These are phyloP conservation scores for Camponotus pennsylvanicus DNA, from an alignment of 1,140 invertebrate genomes.

Conservation along the genomic window DNA sequence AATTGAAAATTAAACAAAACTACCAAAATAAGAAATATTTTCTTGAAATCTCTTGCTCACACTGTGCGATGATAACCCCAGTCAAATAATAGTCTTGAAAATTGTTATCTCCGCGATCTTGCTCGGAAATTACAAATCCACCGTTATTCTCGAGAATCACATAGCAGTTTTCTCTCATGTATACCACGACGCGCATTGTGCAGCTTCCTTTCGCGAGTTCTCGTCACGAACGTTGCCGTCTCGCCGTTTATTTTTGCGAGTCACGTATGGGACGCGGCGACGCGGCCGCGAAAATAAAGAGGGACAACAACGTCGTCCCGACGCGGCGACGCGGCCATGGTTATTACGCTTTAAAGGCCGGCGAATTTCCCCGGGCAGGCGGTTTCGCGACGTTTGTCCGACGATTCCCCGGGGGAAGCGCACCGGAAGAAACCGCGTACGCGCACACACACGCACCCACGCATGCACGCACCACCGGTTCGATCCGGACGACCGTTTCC, in stretches of 20 bases:
- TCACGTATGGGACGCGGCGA: constrained; percentile 56
- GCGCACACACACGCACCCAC: background rate
- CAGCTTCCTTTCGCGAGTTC: constrained; percentile 25
- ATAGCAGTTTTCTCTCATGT: background rate
- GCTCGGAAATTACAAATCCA: background rate
- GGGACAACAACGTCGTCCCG: constrained; percentile 64
- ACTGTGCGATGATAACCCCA: background rate
- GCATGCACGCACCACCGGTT: constrained; percentile 39
- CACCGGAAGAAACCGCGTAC: constrained; percentile 46
- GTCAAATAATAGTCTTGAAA: background rate
- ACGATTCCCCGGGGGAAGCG: constrained; percentile 68
- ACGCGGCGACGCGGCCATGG: constrained; percentile 27
- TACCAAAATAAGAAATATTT: no score
- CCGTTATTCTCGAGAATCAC: constrained; percentile 23
- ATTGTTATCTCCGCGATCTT: constrained; percentile 12
- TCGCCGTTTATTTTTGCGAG: constrained; percentile 54
- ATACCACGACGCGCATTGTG: constrained; percentile 20
- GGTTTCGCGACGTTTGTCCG: constrained; percentile 11
- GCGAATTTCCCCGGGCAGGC: constrained; percentile 75
- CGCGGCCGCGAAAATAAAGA: constrained; percentile 56
- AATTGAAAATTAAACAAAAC: no score
- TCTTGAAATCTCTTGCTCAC: no score
- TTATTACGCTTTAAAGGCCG: constrained; percentile 79
- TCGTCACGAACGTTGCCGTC: constrained; percentile 26
- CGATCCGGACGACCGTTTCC: constrained; percentile 50